Percentiles rank a stretch among this genome's conserved stretches.
Conservation (phyloP, 2,113 vertebrate species). For the Hyperopisus bebe region DNA sequence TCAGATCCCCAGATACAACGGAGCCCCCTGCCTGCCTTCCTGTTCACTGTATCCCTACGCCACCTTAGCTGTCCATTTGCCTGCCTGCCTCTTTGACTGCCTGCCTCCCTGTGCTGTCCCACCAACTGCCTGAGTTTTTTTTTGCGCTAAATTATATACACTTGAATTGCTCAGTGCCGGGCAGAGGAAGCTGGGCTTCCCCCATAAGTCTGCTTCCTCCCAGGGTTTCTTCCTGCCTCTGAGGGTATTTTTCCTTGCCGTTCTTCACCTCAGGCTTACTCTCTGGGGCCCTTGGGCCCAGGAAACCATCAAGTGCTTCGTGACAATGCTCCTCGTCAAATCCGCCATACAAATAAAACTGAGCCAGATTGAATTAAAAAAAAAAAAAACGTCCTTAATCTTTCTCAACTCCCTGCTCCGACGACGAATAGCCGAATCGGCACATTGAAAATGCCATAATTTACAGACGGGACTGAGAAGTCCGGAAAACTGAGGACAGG, state of each 20-base stretch:
- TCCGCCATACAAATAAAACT: neutral
- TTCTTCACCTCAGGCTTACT: neutral
- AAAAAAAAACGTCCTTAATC: neutral
- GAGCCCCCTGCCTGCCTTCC: neutral
- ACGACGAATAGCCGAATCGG: neutral
- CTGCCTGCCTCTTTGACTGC: neutral
- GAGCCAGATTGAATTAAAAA: neutral
- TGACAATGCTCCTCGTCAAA: neutral
- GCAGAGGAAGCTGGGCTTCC: neutral
- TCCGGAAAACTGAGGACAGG: neutral
- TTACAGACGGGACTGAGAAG: neutral
- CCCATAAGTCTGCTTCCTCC: neutral
- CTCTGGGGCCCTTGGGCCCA: neutral
- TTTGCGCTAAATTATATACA: neutral
- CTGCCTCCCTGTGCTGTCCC: neutral
- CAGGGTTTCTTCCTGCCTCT: neutral
- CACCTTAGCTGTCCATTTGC: neutral
- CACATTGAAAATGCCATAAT: slow-evolving; percentile 14
- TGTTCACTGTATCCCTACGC: neutral
- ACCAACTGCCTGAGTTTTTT: neutral
- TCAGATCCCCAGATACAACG: neutral
- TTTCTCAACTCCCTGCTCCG: neutral
- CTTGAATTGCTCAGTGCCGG: neutral
- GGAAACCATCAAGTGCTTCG: neutral
- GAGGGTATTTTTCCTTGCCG: neutral